Conservation (phyloP, 1,140 invertebrate species). For the Brachionus paranguensis region DNA sequence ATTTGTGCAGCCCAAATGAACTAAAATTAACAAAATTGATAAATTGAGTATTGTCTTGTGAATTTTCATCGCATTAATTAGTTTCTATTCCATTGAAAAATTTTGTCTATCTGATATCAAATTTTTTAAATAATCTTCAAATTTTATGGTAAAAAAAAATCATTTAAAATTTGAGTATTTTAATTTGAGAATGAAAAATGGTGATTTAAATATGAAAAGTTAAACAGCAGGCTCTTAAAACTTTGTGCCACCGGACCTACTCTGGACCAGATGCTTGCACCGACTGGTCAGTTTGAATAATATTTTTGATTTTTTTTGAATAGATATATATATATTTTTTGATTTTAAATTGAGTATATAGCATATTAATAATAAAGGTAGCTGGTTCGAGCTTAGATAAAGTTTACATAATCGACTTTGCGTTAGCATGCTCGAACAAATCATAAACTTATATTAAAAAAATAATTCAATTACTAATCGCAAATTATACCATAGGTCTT, state of each 20-base stretch:
- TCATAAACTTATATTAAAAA: background rate
- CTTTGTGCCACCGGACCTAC: background rate
- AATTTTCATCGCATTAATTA: background rate
- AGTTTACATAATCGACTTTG: background rate
- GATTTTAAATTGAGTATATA: background rate
- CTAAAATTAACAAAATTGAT: background rate
- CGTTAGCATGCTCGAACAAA: background rate
- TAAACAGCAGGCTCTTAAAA: background rate
- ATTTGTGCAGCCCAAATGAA: background rate
- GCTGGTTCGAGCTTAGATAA: background rate
- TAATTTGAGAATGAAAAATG: background rate
- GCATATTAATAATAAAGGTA: background rate
- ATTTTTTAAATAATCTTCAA: background rate
- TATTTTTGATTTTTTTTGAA: background rate
- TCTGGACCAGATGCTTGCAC: background rate
- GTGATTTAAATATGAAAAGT: background rate
- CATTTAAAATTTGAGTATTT: background rate
- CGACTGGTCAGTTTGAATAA: background rate
- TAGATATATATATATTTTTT: background rate
- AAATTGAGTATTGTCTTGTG: slow-evolving; percentile 1
- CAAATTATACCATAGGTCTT: slow-evolving; percentile 13
- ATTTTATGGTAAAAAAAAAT: background rate
- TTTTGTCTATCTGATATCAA: background rate
- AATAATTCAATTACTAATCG: background rate
- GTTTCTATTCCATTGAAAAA: slow-evolving; percentile 4